A percentile compares a stretch with the other conserved stretches of the same genome.
Conservation (phyloP, 2,113 vertebrate genomes). For the Campylomormyrus tamandua region DNA sequence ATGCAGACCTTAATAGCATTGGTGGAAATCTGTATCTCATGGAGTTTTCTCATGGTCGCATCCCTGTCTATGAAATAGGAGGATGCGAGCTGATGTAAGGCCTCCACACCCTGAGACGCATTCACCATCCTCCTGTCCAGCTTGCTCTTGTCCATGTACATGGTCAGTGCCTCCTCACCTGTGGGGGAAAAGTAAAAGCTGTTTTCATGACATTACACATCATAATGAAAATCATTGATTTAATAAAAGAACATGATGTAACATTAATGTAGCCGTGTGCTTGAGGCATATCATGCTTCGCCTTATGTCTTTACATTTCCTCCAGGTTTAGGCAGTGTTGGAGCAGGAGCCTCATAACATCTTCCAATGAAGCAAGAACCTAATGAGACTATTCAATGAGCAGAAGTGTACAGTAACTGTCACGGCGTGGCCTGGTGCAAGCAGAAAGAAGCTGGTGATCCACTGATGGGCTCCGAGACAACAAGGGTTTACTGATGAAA, state of each 20-base stretch:
- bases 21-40: conserved; percentile 97
- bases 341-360: neutral
- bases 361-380: neutral
- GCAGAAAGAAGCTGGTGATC: too few species aligned
- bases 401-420: neutral
- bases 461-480: too few species aligned
- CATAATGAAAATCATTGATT: neutral
- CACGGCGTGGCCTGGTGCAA: too few species aligned
- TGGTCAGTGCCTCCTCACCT: conserved; percentile 97
- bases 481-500: too few species aligned
- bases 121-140: conserved; percentile 89
- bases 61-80: conserved; percentile 98
- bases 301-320: neutral
- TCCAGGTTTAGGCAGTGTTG: neutral
- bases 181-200: conserved; percentile 18
- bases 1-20: conserved; percentile 89
- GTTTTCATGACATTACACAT: neutral
- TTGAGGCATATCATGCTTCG: neutral
- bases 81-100: conserved; percentile 93
- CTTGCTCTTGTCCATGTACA: conserved; percentile 97
- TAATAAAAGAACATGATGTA: neutral
- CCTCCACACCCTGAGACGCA: conserved; percentile 89
- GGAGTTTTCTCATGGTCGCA: conserved; percentile 93
- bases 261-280: neutral
- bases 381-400: neutral